Conservation (phyloP, 2,113 vertebrate species). For the Apaloderma vittatum region DNA sequence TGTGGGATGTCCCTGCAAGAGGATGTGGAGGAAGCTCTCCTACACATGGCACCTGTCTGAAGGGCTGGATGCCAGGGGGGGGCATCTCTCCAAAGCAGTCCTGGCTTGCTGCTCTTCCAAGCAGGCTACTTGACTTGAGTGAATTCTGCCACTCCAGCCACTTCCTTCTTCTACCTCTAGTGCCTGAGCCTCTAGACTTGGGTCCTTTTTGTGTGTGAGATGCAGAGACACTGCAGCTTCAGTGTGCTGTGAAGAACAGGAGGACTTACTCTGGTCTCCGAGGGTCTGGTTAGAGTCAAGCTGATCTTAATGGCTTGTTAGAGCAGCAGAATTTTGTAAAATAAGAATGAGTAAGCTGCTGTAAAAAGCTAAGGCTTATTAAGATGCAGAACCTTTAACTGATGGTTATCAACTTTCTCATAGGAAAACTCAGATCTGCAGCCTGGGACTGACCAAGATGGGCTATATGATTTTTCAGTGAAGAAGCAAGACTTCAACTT, state of each 20-base stretch:
- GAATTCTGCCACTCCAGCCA: neutral
- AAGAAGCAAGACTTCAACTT: conserved; percentile 43
- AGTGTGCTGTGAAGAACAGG: neutral
- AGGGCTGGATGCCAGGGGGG: neutral
- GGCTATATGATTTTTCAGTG: neutral
- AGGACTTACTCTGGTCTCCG: neutral
- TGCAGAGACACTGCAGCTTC: neutral
- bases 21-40: neutral
- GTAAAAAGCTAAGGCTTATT: neutral
- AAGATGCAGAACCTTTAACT: neutral
- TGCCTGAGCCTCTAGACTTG: neutral
- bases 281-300: neutral
- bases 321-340: neutral
- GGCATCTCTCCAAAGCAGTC: neutral
- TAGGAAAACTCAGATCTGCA: conserved; percentile 18
- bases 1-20: neutral
- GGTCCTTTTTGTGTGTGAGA: neutral
- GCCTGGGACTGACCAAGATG: conserved; percentile 11
- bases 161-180: neutral
- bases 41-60: neutral
- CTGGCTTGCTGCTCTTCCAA: neutral
- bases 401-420: accelerated
- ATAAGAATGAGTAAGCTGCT: neutral
- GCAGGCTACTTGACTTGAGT: neutral
- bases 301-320: neutral